Evolutionary conservation across 2,888 invertebrate species (phyloP).

Genomic region (Celastrina argiolus): DNA sequence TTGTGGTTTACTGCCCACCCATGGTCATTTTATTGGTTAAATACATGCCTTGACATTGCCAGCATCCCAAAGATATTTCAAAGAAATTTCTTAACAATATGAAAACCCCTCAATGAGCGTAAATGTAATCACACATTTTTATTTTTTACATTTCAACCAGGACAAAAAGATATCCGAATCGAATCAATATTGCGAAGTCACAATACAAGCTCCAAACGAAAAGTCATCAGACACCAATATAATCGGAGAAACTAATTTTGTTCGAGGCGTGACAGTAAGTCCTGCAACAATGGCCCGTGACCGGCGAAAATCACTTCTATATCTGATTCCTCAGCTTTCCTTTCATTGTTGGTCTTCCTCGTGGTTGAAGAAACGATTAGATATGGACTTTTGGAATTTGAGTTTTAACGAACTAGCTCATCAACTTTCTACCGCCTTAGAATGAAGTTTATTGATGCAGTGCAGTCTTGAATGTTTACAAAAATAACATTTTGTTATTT

Average conservation of each 20-base stretch:
- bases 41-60: too few relatives aligned
- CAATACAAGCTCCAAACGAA: not conserved
- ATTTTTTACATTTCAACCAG: not conserved
- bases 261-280: conserved; percentile 36
- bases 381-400: not conserved
- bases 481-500: too few relatives aligned
- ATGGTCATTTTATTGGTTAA: too few relatives aligned
- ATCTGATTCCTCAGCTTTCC: conserved; percentile 30
- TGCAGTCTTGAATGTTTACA: too few relatives aligned
- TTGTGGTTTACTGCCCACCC: too few relatives aligned
- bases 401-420: too few relatives aligned
- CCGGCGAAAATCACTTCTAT: conserved; percentile 30
- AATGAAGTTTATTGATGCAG: too few relatives aligned
- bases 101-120: not conserved
- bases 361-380: not conserved
- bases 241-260: conserved; percentile 35
- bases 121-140: not conserved
- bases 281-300: conserved; percentile 35
- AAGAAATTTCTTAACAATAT: too few relatives aligned
- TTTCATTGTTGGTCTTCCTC: not conserved
- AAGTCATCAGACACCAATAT: conserved; percentile 21
- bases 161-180: not conserved
- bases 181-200: not conserved
- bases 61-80: too few relatives aligned
- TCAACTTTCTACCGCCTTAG: too few relatives aligned